Percentiles rank a stretch among this genome's conserved stretches.
phyloP scores from a whole-genome alignment of 1,140 invertebrate genomes.

The Aphaenogaster floridana region DNA sequence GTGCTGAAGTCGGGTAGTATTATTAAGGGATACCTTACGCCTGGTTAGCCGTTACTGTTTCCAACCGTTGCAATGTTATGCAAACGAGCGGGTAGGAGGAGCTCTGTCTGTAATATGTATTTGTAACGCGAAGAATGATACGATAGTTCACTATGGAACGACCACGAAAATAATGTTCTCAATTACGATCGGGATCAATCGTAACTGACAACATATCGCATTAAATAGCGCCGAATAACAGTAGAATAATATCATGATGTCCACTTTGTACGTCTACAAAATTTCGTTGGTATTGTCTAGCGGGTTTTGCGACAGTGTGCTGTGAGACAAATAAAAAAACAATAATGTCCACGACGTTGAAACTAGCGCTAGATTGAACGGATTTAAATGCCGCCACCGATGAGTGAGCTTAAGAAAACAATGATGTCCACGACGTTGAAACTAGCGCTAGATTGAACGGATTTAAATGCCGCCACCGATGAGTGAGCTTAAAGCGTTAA shows the following conservation, averaged over 20 bases:
- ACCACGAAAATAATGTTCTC: background rate
- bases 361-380: conserved; percentile 12
- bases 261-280: background rate
- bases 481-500: conserved; percentile 31
- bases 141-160: background rate
- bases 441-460: conserved; percentile 12
- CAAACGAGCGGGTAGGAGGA: background rate
- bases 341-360: background rate
- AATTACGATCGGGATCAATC: background rate
- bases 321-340: background rate
- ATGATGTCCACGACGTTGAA: background rate
- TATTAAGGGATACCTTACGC: conserved; percentile 28
- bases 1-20: conserved; percentile 33
- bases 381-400: conserved; percentile 3
- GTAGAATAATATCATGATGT: background rate
- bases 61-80: background rate
- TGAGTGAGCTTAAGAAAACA: background rate
- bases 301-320: background rate
- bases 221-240: background rate
- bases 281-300: background rate
- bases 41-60: background rate
- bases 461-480: conserved; percentile 12
- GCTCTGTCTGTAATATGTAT: background rate
- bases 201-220: background rate
- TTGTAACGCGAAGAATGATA: background rate